Evolutionary conservation across 2,888 invertebrate species (phyloP).

Genomic region (Agriopis aurantiaria): DNA sequence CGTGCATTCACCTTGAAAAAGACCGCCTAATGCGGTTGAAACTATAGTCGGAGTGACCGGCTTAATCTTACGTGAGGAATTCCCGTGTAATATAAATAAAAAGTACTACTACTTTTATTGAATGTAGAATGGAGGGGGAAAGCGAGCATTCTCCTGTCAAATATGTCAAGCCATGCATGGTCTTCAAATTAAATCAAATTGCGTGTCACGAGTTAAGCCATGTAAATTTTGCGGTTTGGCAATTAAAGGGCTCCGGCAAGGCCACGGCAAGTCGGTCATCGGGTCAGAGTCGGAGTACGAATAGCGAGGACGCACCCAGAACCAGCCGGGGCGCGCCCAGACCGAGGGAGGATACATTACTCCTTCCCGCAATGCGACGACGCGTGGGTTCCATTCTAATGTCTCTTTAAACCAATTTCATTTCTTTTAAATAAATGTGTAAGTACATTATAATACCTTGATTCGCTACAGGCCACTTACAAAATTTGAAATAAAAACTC

Average conservation of each 20-base stretch:
- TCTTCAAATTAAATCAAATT: slow-evolving; percentile 36
- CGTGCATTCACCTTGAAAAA: too few relatives aligned
- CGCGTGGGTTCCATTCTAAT: slow-evolving; percentile 49
- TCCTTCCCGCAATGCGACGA: slow-evolving; percentile 83
- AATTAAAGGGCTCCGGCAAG: slow-evolving; percentile 69
- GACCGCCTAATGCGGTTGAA: too few relatives aligned
- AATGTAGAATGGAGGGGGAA: slow-evolving; percentile 20
- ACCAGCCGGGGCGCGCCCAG: slow-evolving; percentile 69
- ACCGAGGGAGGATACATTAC: slow-evolving; percentile 70
- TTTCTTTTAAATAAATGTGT: not conserved
- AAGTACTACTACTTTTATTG: slow-evolving; percentile 19
- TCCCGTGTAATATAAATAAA: too few relatives aligned
- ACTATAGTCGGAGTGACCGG: too few relatives aligned
- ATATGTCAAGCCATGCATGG: not conserved
- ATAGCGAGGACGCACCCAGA: slow-evolving; percentile 80
- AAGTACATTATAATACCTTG: not conserved
- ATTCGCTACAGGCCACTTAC: too few relatives aligned
- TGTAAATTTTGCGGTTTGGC: slow-evolving; percentile 67
- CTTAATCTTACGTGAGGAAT: too few relatives aligned
- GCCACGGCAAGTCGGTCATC: slow-evolving; percentile 78
- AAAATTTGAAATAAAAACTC: too few relatives aligned
- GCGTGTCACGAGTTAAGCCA: slow-evolving; percentile 59
- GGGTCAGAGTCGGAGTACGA: slow-evolving; percentile 77
- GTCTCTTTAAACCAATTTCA: slow-evolving; percentile 19
- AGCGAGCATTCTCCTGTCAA: slow-evolving; percentile 9